A percentile compares a stretch with the other conserved stretches of the same genome.
Conservation (phyloP, 2,888 invertebrate genomes). For the Drepana falcataria region DNA sequence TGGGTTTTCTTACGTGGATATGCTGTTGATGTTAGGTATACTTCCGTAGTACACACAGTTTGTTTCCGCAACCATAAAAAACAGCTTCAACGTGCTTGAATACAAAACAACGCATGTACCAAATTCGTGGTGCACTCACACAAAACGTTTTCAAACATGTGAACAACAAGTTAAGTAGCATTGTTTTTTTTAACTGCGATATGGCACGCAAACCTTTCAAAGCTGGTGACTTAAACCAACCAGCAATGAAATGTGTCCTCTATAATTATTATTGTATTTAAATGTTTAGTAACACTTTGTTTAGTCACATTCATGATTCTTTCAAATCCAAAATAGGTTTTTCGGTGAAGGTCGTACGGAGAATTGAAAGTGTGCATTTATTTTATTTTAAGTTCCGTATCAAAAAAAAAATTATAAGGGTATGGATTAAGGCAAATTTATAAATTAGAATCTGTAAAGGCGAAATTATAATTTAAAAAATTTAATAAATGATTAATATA, state of each 20-base stretch:
- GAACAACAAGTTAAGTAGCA: not conserved
- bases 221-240: slow-evolving; percentile 15
- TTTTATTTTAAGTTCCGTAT: slow-evolving; percentile 7
- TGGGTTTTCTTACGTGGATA: no score
- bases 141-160: slow-evolving; percentile 1
- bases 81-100: not conserved
- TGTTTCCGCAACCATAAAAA: no score
- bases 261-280: slow-evolving; percentile 25
- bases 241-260: slow-evolving; percentile 21
- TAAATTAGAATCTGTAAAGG: no score
- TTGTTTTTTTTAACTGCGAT: slow-evolving; percentile 17
- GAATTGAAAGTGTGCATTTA: slow-evolving; percentile 24
- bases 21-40: no score
- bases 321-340: slow-evolving; percentile 56
- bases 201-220: slow-evolving; percentile 24
- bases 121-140: not conserved
- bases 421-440: no score
- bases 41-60: no score
- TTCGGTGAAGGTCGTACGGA: slow-evolving; percentile 51
- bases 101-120: not conserved
- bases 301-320: slow-evolving; percentile 50
- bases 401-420: not conserved
- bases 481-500: no score
- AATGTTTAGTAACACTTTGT: slow-evolving; percentile 35
- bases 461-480: no score